These are phyloP conservation scores for Aleiodes alternator DNA, from an alignment of 2,888 invertebrate genomes.

Conservation along the genomic window DNA sequence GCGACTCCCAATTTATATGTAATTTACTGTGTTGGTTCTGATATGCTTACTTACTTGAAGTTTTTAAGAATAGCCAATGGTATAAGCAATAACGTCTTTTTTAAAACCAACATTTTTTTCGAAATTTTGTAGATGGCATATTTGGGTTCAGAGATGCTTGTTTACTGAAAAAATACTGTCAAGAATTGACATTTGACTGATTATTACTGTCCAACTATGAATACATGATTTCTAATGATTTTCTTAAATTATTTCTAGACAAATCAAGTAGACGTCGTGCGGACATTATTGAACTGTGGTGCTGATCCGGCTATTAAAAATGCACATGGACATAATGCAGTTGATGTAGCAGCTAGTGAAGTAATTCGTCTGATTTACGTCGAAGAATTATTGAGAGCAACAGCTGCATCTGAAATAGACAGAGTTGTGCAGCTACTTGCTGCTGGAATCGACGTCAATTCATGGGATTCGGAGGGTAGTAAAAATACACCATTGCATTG, in stretches of 20 bases:
- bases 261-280: slow-evolving; percentile 78
- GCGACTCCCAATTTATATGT: too few species aligned
- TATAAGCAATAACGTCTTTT: too few species aligned
- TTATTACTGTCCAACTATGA: too few species aligned
- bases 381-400: slow-evolving; percentile 79
- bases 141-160: too few species aligned
- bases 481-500: slow-evolving; percentile 81
- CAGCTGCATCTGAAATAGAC: slow-evolving; percentile 79
- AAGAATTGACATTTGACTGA: too few species aligned
- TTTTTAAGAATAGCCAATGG: too few species aligned
- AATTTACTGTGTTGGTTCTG: too few species aligned
- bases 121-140: too few species aligned
- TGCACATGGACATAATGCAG: slow-evolving; percentile 77
- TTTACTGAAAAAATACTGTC: too few species aligned
- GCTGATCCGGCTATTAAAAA: slow-evolving; percentile 80
- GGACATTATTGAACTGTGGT: slow-evolving; percentile 78
- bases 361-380: slow-evolving; percentile 78
- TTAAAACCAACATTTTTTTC: too few species aligned
- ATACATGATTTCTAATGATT: too few species aligned
- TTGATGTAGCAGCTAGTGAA: slow-evolving; percentile 76
- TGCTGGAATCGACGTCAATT: slow-evolving; percentile 79
- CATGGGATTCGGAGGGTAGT: slow-evolving; percentile 79
- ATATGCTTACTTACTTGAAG: too few species aligned
- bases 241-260: slow-evolving; percentile 66
- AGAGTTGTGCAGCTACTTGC: slow-evolving; percentile 79